These are phyloP conservation scores for Trichonephila clavata DNA, from an alignment of 1,140 invertebrate species.

Conservation along the genomic window DNA sequence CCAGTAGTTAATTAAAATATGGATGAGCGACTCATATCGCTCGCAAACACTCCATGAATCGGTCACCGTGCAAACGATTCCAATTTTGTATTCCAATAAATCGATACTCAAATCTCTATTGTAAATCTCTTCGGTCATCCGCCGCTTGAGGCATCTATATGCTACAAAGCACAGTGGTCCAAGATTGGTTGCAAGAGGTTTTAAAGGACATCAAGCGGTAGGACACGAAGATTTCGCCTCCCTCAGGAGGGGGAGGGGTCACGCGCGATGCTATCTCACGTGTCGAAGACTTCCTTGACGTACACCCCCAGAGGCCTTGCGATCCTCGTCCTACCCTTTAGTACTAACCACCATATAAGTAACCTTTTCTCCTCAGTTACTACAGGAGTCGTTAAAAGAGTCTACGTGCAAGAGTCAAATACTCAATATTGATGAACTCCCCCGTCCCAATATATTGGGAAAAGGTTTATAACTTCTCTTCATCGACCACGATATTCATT, in stretches of 20 bases:
- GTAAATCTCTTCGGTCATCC: conserved; percentile 18
- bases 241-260: neutral
- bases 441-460: conserved; percentile 64
- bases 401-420: conserved; percentile 34
- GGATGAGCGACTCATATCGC: neutral
- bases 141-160: neutral
- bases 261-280: neutral
- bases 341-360: conserved; percentile 23
- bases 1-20: neutral
- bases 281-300: neutral
- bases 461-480: conserved; percentile 62
- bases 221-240: neutral
- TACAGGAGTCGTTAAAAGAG: conserved; percentile 34
- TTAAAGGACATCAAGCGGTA: neutral
- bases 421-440: conserved; percentile 69
- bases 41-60: neutral
- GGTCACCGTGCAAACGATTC: conserved; percentile 13
- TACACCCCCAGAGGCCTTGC: neutral
- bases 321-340: neutral
- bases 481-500: conserved; percentile 55
- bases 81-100: conserved; percentile 11
- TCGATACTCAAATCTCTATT: conserved; percentile 17
- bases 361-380: conserved; percentile 18
- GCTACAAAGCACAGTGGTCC: neutral
- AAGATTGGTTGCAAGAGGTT: neutral